phyloP scores from a whole-genome alignment of 2,113 vertebrate species.

The Lophochroa leadbeateri region DNA sequence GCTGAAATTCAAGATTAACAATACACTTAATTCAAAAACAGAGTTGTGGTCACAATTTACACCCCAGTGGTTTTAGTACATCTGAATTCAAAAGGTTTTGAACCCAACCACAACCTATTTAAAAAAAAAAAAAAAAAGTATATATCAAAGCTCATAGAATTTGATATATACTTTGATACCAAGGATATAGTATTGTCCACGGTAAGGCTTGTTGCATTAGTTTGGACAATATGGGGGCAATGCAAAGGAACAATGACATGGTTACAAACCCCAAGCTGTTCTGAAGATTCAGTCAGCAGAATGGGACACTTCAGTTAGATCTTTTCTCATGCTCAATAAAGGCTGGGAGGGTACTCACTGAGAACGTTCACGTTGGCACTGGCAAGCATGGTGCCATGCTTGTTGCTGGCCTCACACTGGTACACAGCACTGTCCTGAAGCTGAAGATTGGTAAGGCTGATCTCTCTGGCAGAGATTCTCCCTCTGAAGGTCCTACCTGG shows the following conservation, averaged over 20 bases:
- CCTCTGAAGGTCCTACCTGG: slow-evolving; percentile 64
- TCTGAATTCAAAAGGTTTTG: neutral
- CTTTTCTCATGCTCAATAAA: accelerated
- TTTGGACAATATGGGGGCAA: neutral
- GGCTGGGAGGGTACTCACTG: slow-evolving; percentile 73
- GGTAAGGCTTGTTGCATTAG: neutral
- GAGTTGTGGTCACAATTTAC: neutral
- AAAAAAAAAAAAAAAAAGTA: neutral
- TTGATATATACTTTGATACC: neutral
- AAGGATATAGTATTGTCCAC: accelerated
- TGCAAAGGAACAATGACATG: accelerated
- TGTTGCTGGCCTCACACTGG: slow-evolving; percentile 92
- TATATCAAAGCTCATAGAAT: neutral
- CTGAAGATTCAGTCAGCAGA: neutral
- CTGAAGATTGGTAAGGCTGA: slow-evolving; percentile 83
- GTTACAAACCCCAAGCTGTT: neutral
- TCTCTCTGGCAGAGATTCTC: slow-evolving; percentile 69
- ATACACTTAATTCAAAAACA: neutral
- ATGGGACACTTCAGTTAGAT: accelerated
- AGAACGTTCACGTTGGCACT: slow-evolving; percentile 91
- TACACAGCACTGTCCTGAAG: slow-evolving; percentile 88
- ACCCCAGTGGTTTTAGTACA: neutral
- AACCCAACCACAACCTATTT: neutral
- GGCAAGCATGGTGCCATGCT: slow-evolving; percentile 86
- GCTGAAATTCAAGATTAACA: neutral